Evolutionary conservation across 2,113 vertebrate species (phyloP).

Genomic region (Sylvietta virens): DNA sequence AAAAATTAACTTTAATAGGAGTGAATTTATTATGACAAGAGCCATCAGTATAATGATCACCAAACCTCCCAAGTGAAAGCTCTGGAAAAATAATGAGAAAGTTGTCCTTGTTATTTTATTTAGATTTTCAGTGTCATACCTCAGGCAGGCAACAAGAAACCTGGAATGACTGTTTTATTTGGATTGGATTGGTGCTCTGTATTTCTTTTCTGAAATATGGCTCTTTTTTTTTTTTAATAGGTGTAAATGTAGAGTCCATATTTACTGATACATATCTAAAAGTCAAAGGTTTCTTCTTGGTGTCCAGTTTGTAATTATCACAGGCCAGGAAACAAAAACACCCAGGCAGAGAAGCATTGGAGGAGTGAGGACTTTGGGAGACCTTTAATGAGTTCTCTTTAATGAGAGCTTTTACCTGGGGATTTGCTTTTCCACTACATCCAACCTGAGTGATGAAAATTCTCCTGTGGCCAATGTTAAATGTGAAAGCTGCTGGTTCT

Average conservation of each 20-base stretch:
- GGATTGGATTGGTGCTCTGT: not conserved
- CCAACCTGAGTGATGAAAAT: not conserved
- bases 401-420: not conserved
- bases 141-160: not conserved
- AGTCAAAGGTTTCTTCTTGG: not conserved
- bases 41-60: not conserved
- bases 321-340: not conserved
- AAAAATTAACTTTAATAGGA: not conserved
- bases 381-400: not conserved
- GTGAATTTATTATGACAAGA: not conserved
- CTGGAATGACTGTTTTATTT: not conserved
- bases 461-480: fast-evolving
- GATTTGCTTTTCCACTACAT: not conserved
- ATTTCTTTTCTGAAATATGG: not conserved
- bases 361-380: not conserved
- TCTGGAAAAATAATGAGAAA: not conserved
- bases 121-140: not conserved
- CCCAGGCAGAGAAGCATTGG: not conserved
- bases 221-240: not conserved
- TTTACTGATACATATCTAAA: not conserved
- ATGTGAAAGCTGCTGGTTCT: not conserved
- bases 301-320: not conserved
- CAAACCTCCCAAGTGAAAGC: not conserved
- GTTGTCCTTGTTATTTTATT: not conserved
- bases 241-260: not conserved